Percentiles rank a stretch among this genome's conserved stretches.
Evolutionary conservation across 1,140 invertebrate genomes (phyloP).

Genomic region (Aphelenchoides avenae): DNA sequence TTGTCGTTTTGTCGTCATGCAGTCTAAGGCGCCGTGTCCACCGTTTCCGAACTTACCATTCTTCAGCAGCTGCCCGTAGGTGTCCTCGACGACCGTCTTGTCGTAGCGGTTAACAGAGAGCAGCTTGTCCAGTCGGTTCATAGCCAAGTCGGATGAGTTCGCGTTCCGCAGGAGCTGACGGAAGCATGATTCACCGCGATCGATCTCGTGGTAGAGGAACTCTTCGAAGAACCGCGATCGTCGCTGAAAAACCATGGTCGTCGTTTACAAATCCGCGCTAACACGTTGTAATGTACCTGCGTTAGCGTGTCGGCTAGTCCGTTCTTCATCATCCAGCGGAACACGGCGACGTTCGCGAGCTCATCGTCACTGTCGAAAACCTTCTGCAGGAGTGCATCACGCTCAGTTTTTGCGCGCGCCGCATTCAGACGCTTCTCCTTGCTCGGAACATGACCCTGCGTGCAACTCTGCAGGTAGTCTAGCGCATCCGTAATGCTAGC

Average conservation of each 20-base stretch:
- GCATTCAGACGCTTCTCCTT: conserved; percentile 43
- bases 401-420: conserved; percentile 61
- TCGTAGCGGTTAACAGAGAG: conserved; percentile 65
- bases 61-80: conserved; percentile 65
- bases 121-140: conserved; percentile 65
- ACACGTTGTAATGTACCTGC: conserved; percentile 67
- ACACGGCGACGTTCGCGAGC: conserved; percentile 79
- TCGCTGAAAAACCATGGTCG: conserved; percentile 56
- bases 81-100: conserved; percentile 62
- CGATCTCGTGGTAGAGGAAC: conserved; percentile 65
- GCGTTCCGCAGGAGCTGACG: conserved; percentile 66
- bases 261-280: not conserved
- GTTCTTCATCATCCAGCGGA: conserved; percentile 84
- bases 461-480: conserved; percentile 73
- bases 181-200: conserved; percentile 29
- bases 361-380: conserved; percentile 70
- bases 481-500: conserved; percentile 77
- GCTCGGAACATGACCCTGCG: conserved; percentile 60
- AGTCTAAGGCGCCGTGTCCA: not conserved
- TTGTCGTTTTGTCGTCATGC: not conserved
- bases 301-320: conserved; percentile 62
- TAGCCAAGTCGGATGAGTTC: conserved; percentile 62
- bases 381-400: conserved; percentile 55
- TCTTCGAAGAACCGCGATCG: conserved; percentile 74
- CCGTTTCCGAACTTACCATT: conserved; percentile 60